Percentiles rank a stretch among this genome's conserved stretches.
Conservation (phyloP, 2,888 invertebrate genomes). For the Hipparchia sbordonii region DNA sequence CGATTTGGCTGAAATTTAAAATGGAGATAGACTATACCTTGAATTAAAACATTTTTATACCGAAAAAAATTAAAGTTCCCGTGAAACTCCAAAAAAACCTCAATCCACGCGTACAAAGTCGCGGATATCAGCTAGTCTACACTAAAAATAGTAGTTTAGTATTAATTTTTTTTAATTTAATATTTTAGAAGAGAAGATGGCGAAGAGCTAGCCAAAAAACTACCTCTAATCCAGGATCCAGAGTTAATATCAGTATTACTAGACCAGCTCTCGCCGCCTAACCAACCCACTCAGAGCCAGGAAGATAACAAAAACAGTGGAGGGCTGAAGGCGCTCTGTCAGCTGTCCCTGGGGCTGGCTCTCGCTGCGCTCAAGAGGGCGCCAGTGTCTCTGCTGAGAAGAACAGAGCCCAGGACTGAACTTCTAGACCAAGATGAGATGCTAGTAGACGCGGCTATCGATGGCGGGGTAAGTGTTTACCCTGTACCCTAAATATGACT, state of each 20-base stretch:
- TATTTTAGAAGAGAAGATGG: conserved; percentile 86
- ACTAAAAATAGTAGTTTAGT: too few relatives aligned
- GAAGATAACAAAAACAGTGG: conserved; percentile 45
- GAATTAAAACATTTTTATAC: too few relatives aligned
- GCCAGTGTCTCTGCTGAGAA: conserved; percentile 63
- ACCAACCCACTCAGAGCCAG: conserved; percentile 42
- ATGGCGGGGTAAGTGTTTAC: conserved; percentile 77
- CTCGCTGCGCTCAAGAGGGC: conserved; percentile 71
- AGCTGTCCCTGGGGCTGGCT: conserved; percentile 63
- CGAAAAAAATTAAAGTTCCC: too few relatives aligned
- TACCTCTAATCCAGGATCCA: conserved; percentile 85
- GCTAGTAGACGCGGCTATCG: conserved; percentile 90
- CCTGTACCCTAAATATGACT: too few relatives aligned
- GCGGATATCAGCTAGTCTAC: too few relatives aligned
- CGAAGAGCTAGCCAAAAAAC: conserved; percentile 86
- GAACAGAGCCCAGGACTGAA: conserved; percentile 49
- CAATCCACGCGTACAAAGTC: too few relatives aligned
- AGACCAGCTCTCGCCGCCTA: conserved; percentile 72
- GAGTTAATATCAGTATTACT: conserved; percentile 80
- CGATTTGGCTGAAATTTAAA: too few relatives aligned
- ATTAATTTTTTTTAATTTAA: not conserved
- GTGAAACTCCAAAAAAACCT: too few relatives aligned
- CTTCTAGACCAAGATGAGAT: conserved; percentile 90
- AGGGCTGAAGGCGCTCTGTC: conserved; percentile 66
- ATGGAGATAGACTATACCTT: too few relatives aligned